phyloP scores from a whole-genome alignment of 1,140 invertebrate genomes.

The Drosophila nannoptera region DNA sequence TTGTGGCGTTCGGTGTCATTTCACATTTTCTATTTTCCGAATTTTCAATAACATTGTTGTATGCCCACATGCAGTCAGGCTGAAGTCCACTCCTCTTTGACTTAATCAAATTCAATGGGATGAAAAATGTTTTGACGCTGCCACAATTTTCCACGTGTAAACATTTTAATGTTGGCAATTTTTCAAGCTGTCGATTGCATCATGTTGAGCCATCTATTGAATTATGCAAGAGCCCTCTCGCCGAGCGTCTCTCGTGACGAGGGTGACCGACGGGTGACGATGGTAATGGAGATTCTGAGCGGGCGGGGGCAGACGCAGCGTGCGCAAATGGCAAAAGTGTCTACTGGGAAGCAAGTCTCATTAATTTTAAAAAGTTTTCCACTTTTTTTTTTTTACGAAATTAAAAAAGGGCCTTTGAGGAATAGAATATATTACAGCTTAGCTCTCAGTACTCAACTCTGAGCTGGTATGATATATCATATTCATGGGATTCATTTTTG shows the following conservation, averaged over 20 bases:
- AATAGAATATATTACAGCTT: too few relatives aligned
- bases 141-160: conserved; percentile 44
- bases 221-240: conserved; percentile 50
- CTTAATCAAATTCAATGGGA: conserved; percentile 69
- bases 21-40: conserved; percentile 55
- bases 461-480: too few relatives aligned
- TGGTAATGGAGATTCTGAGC: too few relatives aligned
- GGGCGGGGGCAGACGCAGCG: background rate
- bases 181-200: conserved; percentile 71
- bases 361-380: conserved; percentile 16
- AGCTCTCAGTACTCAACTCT: too few relatives aligned
- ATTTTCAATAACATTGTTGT: conserved; percentile 44
- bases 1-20: conserved; percentile 9
- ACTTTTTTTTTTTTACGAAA: background rate
- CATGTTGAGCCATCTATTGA: conserved; percentile 57
- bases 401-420: background rate
- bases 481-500: too few relatives aligned
- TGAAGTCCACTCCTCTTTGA: background rate
- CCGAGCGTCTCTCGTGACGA: conserved; percentile 13
- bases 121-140: conserved; percentile 58
- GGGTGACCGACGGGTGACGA: background rate
- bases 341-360: background rate
- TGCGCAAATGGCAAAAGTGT: conserved; percentile 1
- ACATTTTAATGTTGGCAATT: conserved; percentile 53
- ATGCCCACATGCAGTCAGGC: conserved; percentile 5